Conservation (phyloP, 2,888 invertebrate species). For the Ypsolopha sequella region DNA sequence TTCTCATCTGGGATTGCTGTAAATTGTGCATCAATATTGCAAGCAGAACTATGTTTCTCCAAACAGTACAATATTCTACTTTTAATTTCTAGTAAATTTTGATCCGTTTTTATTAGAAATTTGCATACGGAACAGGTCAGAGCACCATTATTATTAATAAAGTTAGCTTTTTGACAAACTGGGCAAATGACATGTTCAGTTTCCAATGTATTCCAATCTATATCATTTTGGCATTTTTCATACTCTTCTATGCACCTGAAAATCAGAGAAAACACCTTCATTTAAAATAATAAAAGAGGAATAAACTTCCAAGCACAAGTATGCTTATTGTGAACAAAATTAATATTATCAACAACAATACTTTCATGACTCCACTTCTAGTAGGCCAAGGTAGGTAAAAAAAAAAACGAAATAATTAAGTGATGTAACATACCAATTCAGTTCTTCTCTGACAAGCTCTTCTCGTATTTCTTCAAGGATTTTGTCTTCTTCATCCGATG, state of each 20-base stretch:
- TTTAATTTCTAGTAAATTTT: slow-evolving; percentile 33
- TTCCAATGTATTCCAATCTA: slow-evolving; percentile 50
- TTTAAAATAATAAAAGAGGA: background rate
- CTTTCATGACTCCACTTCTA: background rate
- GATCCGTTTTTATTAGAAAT: slow-evolving; percentile 28
- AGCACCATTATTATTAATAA: slow-evolving; percentile 20
- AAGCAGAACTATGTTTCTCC: slow-evolving; percentile 35
- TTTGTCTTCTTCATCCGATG: slow-evolving; percentile 39
- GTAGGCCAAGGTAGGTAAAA: background rate
- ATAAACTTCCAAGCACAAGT: background rate
- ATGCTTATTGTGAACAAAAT: background rate
- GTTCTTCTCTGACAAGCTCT: slow-evolving; percentile 54
- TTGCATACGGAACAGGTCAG: slow-evolving; percentile 45
- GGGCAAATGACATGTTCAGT: slow-evolving; percentile 61
- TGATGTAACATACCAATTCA: slow-evolving; percentile 39
- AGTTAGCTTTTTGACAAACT: slow-evolving; percentile 54
- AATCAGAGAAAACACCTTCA: slow-evolving; percentile 8
- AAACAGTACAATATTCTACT: slow-evolving; percentile 26
- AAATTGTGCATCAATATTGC: slow-evolving; percentile 37
- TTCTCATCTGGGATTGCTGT: slow-evolving; percentile 30
- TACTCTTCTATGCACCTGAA: slow-evolving; percentile 52
- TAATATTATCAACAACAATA: background rate
- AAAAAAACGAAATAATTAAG: background rate
- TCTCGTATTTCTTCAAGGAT: slow-evolving; percentile 42
- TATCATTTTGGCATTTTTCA: slow-evolving; percentile 44